Base-by-base conservation (phyloP, 2,888 invertebrate species). In the Podabrus alpinus region DNA sequence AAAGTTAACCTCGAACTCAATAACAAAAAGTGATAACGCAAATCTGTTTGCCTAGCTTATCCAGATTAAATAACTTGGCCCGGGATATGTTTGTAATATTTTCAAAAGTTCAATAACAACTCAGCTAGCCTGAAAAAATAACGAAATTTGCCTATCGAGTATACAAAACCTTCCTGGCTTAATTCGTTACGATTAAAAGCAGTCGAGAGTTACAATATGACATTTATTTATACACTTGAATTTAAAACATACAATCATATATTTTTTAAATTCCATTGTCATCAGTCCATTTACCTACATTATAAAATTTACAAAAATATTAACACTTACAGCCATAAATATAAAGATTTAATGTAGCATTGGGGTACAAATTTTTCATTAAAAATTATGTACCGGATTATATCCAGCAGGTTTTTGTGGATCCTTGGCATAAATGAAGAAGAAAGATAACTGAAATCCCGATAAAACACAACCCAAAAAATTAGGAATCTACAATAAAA, bases 381-480 rank as follows among this genome's bases (percentile, higher is more conserved):
- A 76, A 68, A 73, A 73, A 60, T 73, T 73, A 25, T 76, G 76
- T 66, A 76, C 73, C 1, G 73, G 68, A 29, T 62, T 76, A 24
- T 78, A 78, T 9, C 69, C 71, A 13, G 29, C 15, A 59, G 61
- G 9, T 64, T 64, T 61, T 75, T 81, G 79, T 16, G 78, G 67
- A 61, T 81, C 89, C 66, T 84, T 89, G 17, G 94, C 94, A 86
- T 92, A 96, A 80, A 94, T 89, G 16, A 92, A 87, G 86, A 96
- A 96, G 13, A 97, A 87, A n/a, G 90, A 89, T 66, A 95, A 88
- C 87, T 97, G 97, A 80, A 92, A 89, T 61, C 91, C 86, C 2
- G 95, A 93, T 69, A 97, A 86, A n/a, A 92, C 81, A 77, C 92
- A 92, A 29, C 96, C 96, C 81, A 96, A 87, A 68, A 93, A 90